A percentile compares a stretch with the other conserved stretches of the same genome.
Evolutionary conservation across 2,888 invertebrate genomes (phyloP).

Genomic region (Micoletzkya japonica): DNA sequence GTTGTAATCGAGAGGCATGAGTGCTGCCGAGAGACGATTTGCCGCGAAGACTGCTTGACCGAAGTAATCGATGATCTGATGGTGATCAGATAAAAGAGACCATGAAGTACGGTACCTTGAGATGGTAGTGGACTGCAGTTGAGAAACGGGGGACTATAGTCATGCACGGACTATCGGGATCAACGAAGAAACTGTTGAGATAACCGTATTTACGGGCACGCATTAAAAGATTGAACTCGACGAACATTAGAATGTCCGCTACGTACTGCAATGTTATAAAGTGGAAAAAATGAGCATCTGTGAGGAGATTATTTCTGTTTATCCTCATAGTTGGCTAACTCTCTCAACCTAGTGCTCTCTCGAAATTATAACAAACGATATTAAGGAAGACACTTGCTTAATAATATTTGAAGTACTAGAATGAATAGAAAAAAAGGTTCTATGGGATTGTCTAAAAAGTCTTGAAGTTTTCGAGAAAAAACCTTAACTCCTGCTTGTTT

Average conservation of each 20-base stretch:
- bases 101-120: constrained; percentile 11
- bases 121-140: constrained; percentile 29
- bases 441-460: no score
- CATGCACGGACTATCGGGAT: constrained; percentile 4
- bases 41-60: constrained; percentile 29
- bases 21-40: constrained; percentile 28
- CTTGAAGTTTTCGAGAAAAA: no score
- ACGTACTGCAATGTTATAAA: constrained; percentile 21
- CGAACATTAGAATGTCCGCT: constrained; percentile 27
- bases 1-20: constrained; percentile 27
- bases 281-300: no score
- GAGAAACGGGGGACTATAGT: constrained; percentile 28
- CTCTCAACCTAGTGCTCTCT: no score
- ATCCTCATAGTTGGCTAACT: no score
- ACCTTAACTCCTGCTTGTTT: no score
- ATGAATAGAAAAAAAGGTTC: no score
- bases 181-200: constrained; percentile 30
- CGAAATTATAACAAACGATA: no score
- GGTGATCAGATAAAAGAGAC: neutral
- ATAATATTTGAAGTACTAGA: no score
- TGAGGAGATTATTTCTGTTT: no score
- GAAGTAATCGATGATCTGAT: constrained; percentile 30
- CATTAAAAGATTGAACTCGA: constrained; percentile 31
- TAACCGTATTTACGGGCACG: constrained; percentile 29
- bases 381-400: no score